Evolutionary conservation across 92 coral and sea anemone genomes (phyloP).

Genomic region (Phymanthus crucifer): DNA sequence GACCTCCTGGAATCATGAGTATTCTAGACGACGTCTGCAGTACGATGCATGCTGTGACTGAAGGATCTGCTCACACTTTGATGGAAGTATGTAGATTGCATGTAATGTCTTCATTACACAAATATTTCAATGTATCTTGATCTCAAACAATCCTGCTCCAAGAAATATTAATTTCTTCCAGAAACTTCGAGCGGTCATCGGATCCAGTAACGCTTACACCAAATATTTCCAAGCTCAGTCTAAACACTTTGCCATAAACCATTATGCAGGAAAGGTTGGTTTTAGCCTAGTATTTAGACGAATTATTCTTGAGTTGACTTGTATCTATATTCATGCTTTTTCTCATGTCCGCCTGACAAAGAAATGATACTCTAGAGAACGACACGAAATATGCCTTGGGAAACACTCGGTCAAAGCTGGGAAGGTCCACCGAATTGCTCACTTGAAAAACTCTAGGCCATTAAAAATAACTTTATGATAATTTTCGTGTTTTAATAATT

Average conservation of each 20-base stretch:
- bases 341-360: too few species aligned
- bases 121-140: conserved; percentile 17
- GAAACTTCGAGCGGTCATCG: conserved; percentile 84
- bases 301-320: too few species aligned
- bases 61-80: conserved; percentile 85
- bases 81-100: conserved; percentile 74
- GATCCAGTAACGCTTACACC: conserved; percentile 58
- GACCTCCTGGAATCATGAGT: conserved; percentile 93
- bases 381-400: too few species aligned
- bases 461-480: too few species aligned
- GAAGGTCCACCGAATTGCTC: too few species aligned
- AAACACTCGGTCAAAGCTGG: too few species aligned
- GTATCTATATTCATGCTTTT: too few species aligned
- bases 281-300: too few species aligned
- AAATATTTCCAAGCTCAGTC: conserved; percentile 84
- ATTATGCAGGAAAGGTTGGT: conserved; percentile 97
- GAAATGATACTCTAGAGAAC: too few species aligned
- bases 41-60: conserved; percentile 84
- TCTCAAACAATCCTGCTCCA: too few species aligned
- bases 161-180: neutral
- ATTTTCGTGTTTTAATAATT: neutral
- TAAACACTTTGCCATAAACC: conserved; percentile 72
- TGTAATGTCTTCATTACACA: neutral
- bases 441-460: too few species aligned
- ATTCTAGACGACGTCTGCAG: conserved; percentile 90